Percentiles rank a stretch among this genome's conserved stretches.
Conservation (phyloP, 2,888 invertebrate species). For the Harpalus rufipes region DNA sequence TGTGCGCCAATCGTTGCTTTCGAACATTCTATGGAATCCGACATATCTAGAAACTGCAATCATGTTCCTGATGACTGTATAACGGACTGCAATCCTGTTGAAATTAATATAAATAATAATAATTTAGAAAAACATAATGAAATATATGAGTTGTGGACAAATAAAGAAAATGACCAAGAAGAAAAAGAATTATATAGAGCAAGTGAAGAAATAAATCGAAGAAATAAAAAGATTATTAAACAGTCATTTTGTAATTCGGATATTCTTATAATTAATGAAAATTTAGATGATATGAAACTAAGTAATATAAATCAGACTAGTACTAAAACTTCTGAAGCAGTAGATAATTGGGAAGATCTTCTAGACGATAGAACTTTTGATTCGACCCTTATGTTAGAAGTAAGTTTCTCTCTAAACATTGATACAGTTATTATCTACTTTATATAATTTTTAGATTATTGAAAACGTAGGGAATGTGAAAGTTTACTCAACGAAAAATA, state of each 20-base stretch:
- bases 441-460: slow-evolving; percentile 40
- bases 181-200: slow-evolving; percentile 66
- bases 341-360: slow-evolving; percentile 62
- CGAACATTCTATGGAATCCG: too few relatives aligned
- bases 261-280: slow-evolving; percentile 82
- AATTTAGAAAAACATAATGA: neutral
- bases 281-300: slow-evolving; percentile 68
- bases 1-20: too few relatives aligned
- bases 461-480: slow-evolving; percentile 37
- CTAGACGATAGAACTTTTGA: slow-evolving; percentile 62
- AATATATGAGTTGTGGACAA: neutral
- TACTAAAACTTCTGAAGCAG: slow-evolving; percentile 52
- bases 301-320: slow-evolving; percentile 68
- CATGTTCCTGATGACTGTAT: too few relatives aligned
- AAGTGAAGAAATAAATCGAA: slow-evolving; percentile 80
- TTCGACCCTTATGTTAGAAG: slow-evolving; percentile 11
- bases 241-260: slow-evolving; percentile 82
- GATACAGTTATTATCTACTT: slow-evolving; percentile 15
- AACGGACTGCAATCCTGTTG: too few relatives aligned
- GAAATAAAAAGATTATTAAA: slow-evolving; percentile 82
- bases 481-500: slow-evolving; percentile 70
- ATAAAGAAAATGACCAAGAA: slow-evolving; percentile 58
- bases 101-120: neutral
- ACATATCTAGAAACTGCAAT: too few relatives aligned
- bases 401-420: slow-evolving; percentile 2